These are phyloP conservation scores for Remorina albescens DNA, from an alignment of 2,797 vertebrate genomes.

Conservation along the genomic window DNA sequence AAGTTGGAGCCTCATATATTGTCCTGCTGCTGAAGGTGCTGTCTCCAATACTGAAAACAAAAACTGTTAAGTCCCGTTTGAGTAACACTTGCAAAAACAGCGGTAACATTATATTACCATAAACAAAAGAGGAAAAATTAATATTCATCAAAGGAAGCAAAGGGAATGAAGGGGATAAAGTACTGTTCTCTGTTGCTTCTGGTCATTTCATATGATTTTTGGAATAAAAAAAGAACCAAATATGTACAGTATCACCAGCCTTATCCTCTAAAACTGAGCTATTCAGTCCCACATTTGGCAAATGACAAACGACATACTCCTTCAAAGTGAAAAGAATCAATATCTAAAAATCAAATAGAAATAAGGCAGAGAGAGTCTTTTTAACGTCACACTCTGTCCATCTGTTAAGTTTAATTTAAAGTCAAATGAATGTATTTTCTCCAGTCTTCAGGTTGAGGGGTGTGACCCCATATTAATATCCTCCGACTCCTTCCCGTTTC, in stretches of 20 bases:
- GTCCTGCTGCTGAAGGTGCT: slow-evolving; percentile 1
- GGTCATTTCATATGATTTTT: slow-evolving; percentile 17
- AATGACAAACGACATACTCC: slow-evolving; percentile 39
- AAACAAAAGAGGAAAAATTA: background rate
- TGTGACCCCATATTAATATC: slow-evolving; percentile 71
- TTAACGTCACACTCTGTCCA: slow-evolving; percentile 53
- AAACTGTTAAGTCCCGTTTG: background rate
- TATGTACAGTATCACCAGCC: slow-evolving; percentile 3
- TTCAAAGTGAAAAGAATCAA: slow-evolving; percentile 62
- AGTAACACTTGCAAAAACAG: background rate
- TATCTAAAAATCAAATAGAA: slow-evolving; percentile 68
- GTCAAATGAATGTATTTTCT: slow-evolving; percentile 33
- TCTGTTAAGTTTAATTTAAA: slow-evolving; percentile 56
- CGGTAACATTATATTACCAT: background rate
- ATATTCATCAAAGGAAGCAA: no score
- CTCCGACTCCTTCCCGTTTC: slow-evolving; percentile 66
- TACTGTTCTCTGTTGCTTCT: background rate
- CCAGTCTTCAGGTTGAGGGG: background rate
- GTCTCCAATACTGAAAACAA: background rate
- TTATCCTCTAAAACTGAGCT: slow-evolving; percentile 29
- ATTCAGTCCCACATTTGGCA: slow-evolving; percentile 27
- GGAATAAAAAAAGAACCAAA: slow-evolving; percentile 9
- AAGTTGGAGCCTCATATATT: background rate
- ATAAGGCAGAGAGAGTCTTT: slow-evolving; percentile 75
- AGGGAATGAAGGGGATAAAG: no score